Evolutionary conservation across 2,797 vertebrate genomes (phyloP).

Genomic region (Dicrostonyx torquatus): DNA sequence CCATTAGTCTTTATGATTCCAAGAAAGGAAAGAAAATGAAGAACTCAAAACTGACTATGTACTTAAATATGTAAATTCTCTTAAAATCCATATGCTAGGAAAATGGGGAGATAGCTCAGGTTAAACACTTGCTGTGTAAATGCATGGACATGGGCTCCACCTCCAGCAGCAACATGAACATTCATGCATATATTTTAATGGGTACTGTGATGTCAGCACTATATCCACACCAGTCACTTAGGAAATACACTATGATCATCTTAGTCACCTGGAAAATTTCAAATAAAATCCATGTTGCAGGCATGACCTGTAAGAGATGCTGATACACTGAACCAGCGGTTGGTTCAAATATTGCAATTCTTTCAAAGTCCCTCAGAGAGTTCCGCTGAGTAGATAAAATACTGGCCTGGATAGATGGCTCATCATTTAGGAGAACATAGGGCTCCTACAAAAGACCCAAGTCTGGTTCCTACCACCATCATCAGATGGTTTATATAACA

Average conservation of each 20-base stretch:
- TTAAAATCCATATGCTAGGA: background rate
- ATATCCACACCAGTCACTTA: background rate
- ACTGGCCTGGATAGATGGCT: background rate
- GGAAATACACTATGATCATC: background rate
- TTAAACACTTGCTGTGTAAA: background rate
- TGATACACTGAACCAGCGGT: background rate
- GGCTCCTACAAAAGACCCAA: background rate
- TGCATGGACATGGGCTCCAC: background rate
- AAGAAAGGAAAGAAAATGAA: slow-evolving; percentile 39
- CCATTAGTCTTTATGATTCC: background rate
- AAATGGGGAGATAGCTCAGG: background rate
- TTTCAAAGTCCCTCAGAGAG: background rate
- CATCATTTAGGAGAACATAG: background rate
- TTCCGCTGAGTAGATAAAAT: background rate
- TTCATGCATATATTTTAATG: background rate
- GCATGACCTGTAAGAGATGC: background rate
- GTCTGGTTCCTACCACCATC: background rate
- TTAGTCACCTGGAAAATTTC: background rate
- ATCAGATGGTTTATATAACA: background rate
- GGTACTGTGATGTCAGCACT: background rate
- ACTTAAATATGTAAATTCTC: slow-evolving; percentile 16
- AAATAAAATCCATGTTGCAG: background rate
- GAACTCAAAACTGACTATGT: background rate
- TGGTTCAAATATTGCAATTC: background rate
- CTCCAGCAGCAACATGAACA: background rate